These are phyloP conservation scores for Anarsia innoxiella DNA, from an alignment of 2,888 invertebrate species.

Conservation along the genomic window DNA sequence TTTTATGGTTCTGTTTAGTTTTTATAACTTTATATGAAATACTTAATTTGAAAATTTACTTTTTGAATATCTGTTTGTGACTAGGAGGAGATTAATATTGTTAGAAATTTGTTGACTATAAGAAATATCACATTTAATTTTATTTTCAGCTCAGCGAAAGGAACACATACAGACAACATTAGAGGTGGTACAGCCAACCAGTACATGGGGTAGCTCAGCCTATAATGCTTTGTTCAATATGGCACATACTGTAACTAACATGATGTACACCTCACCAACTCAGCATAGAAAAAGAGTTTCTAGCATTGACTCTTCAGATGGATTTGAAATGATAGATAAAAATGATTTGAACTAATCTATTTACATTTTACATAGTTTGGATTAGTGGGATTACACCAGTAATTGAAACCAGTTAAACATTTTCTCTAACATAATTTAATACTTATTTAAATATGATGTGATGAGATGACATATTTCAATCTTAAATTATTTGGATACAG, in stretches of 20 bases:
- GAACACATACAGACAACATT: conserved; percentile 45
- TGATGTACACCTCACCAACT: conserved; percentile 41
- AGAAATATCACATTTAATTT: conserved; percentile 2
- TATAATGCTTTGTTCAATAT: conserved; percentile 55
- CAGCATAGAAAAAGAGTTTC: conserved; percentile 46
- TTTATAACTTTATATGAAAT: no score
- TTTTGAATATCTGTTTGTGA: no score
- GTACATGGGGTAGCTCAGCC: conserved; percentile 53
- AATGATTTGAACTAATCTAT: conserved; percentile 52
- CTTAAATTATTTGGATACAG: conserved; percentile 21
- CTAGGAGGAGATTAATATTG: neutral
- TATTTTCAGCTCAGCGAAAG: conserved; percentile 47
- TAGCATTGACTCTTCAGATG: conserved; percentile 62
- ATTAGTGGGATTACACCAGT: no score
- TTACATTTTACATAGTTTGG: no score
- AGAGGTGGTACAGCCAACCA: conserved; percentile 39
- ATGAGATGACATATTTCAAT: neutral
- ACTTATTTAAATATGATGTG: neutral
- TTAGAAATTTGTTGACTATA: neutral
- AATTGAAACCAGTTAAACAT: no score
- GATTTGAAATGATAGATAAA: conserved; percentile 68
- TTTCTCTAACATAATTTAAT: no score
- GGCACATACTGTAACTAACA: conserved; percentile 50
- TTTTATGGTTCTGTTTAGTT: neutral
- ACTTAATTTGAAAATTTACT: no score